Evolutionary conservation across 2,888 invertebrate genomes (phyloP), one percentile per base, ranked within the genome.

Genomic region (Pediacus dermestoides): DNA sequence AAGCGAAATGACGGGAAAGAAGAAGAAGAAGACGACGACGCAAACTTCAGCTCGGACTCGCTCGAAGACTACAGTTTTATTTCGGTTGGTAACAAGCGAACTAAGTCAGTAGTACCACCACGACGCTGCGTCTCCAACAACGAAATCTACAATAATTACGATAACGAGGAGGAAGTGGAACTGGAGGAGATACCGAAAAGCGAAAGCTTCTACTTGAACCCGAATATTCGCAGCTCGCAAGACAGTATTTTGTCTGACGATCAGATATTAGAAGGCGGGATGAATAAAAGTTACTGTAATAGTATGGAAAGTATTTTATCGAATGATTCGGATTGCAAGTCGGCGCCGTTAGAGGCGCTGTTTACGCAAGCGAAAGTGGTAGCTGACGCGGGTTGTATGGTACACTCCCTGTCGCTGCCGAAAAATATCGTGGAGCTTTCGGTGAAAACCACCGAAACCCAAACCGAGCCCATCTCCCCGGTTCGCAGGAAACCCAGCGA

Each of bases 301-400:
- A 88, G 87, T 38, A 74, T 88, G 56, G 88, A 88, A 61, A 87
- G 87, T 55, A 80, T 89, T 3, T 63, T 88, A 0, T 87, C 87
- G 1, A 88, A 88, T 62, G 88, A 87, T 47, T 85, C 85, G 0
- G 76, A 78, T 50, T 86, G 85, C 3, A 85, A 84, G 64, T 85
- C 85, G 36, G 87, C 86, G 0, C 87, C 87, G 0, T 62, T 87
- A 18, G 87, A 86, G 64, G 79, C 81, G 62, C 63, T 85, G 1
- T 83, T 84, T 42, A 78, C 51, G 21, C 46, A n/a, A n/a, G n/a
- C n/a, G n/a, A n/a, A n/a, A n/a, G n/a, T n/a, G 15, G 7, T 15
- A 7, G 8, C 4, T 8, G 3, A 15, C 8, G 4, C 30, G 26
- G 9, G 35, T 48, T 9, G 30, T 26, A 8, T 6, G 12, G 14